Conservation (phyloP, 2,113 vertebrate species). For the Myrmophylax atrothorax region DNA sequence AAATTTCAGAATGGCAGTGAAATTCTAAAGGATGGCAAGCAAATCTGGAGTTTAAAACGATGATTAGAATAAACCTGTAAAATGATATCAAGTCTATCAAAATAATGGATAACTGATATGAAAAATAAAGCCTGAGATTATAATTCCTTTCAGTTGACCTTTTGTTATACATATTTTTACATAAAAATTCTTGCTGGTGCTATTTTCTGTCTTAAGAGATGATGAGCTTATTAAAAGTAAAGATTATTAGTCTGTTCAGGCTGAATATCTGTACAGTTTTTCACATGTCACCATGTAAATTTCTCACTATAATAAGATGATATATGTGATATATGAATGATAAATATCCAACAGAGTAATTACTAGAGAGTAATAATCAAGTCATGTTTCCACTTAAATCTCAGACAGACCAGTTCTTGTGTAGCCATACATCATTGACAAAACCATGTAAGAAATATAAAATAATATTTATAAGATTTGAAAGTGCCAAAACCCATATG, state of each 20-base stretch:
- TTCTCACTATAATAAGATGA: not conserved
- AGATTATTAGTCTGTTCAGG: not conserved
- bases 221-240: not conserved
- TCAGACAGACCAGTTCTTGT: not conserved
- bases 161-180: not conserved
- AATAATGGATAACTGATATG: not conserved
- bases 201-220: not conserved
- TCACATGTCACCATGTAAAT: not conserved
- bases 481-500: not conserved
- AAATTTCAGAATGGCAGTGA: not conserved
- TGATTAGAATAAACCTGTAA: not conserved
- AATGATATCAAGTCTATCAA: not conserved
- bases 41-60: not conserved
- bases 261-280: conserved; percentile 5
- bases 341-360: conserved; percentile 10
- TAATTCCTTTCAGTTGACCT: not conserved
- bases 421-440: not conserved
- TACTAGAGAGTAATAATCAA: not conserved
- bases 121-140: not conserved
- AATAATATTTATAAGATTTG: not conserved
- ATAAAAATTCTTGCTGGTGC: not conserved
- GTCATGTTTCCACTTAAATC: not conserved
- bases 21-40: not conserved
- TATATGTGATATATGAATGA: not conserved
- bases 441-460: not conserved